phyloP scores from a whole-genome alignment of 2,888 invertebrate genomes.

The Pterostichus niger region DNA sequence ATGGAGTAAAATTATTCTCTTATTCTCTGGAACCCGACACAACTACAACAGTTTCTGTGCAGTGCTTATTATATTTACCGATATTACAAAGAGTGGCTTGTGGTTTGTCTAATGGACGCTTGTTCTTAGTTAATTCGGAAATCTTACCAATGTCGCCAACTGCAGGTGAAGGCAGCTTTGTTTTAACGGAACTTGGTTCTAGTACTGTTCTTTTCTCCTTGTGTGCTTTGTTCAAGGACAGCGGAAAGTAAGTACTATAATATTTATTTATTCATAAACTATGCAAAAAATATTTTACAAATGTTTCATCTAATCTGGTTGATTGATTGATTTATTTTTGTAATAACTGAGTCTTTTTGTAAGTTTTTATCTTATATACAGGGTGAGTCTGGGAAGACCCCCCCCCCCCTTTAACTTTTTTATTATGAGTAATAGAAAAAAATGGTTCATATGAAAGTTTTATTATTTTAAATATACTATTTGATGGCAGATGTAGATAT shows the following conservation, averaged over 20 bases:
- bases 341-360: too few species aligned
- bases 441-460: too few species aligned
- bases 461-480: too few species aligned
- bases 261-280: too few species aligned
- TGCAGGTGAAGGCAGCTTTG: conserved; percentile 87
- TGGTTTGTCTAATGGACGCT: conserved; percentile 87
- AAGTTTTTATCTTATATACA: too few species aligned
- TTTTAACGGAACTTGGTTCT: conserved; percentile 87
- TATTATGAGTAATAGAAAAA: too few species aligned
- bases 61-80: conserved; percentile 79
- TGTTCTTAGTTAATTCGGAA: conserved; percentile 86
- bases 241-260: conserved; percentile 73
- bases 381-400: too few species aligned
- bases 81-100: conserved; percentile 88
- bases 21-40: conserved; percentile 85
- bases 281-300: too few species aligned
- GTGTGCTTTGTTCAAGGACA: conserved; percentile 79
- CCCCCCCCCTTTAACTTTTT: too few species aligned
- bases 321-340: too few species aligned
- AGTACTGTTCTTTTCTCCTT: conserved; percentile 85
- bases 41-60: conserved; percentile 83
- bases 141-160: conserved; percentile 81
- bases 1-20: conserved; percentile 81
- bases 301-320: too few species aligned
- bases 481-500: too few species aligned